Percentiles rank a stretch among this genome's conserved stretches.
Evolutionary conservation across 1,140 invertebrate species (phyloP).

Genomic region (Pogonus chalceus): DNA sequence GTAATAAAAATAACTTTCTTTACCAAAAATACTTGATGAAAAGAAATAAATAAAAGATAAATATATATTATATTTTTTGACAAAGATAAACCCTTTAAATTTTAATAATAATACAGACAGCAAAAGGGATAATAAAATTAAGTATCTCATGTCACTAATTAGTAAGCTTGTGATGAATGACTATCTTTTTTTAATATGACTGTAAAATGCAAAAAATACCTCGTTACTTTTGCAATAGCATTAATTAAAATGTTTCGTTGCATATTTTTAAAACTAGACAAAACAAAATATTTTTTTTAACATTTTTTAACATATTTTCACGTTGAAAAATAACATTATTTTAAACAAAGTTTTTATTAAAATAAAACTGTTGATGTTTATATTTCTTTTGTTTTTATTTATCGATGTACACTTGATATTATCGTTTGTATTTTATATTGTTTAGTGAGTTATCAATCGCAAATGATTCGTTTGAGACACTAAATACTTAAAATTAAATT

Average conservation of each 20-base stretch:
- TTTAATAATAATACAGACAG: background rate
- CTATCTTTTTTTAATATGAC: background rate
- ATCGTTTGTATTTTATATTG: too few relatives aligned
- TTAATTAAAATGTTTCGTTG: background rate
- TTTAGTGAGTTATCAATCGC: too few relatives aligned
- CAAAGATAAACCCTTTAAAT: background rate
- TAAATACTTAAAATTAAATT: too few relatives aligned
- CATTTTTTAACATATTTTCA: background rate
- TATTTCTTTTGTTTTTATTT: slow-evolving; percentile 5
- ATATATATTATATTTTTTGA: background rate
- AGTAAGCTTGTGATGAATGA: background rate
- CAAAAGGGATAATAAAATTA: background rate
- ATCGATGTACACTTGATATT: too few relatives aligned
- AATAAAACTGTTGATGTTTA: slow-evolving; percentile 9
- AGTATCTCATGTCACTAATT: background rate
- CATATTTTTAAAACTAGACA: background rate
- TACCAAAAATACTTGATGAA: background rate
- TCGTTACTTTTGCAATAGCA: background rate
- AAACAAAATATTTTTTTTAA: background rate
- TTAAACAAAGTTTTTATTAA: slow-evolving; percentile 15
- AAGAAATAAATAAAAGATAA: background rate
- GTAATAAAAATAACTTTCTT: background rate
- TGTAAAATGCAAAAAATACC: too few relatives aligned
- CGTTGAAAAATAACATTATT: slow-evolving; percentile 30
- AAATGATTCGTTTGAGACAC: too few relatives aligned